Percentiles rank a stretch among this genome's conserved stretches.
Evolutionary conservation across 2,113 vertebrate species (phyloP).

Genomic region (Tylochromis polylepis): DNA sequence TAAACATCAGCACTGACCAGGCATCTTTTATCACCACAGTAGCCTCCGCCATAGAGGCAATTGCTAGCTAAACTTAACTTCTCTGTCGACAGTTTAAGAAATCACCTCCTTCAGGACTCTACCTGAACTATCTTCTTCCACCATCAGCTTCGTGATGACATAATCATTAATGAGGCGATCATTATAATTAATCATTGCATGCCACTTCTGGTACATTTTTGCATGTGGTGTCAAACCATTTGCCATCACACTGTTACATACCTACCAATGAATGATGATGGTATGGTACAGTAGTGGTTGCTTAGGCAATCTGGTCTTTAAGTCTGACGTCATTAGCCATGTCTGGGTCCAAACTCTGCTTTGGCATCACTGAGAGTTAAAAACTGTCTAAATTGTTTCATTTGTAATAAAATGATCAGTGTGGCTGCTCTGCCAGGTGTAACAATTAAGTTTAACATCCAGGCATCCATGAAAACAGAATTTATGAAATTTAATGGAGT

Average conservation of each 20-base stretch:
- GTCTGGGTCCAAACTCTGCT: too few species aligned
- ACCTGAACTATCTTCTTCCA: not conserved
- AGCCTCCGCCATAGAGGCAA: not conserved
- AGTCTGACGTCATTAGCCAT: too few species aligned
- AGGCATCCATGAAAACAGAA: too few species aligned
- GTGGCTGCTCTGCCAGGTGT: too few species aligned
- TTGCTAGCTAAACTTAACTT: not conserved
- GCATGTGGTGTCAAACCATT: not conserved
- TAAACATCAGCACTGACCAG: not conserved
- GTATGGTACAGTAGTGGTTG: not conserved
- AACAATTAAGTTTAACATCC: too few species aligned
- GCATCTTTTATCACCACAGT: not conserved
- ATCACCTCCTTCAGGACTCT: not conserved
- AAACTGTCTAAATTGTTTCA: too few species aligned
- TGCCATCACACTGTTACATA: not conserved
- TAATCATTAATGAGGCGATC: not conserved
- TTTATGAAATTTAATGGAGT: too few species aligned
- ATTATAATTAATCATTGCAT: not conserved
- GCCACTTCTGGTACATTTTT: not conserved
- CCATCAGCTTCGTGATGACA: not conserved
- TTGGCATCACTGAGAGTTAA: too few species aligned
- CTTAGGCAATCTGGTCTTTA: too few species aligned
- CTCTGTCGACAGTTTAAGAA: not conserved
- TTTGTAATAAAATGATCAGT: too few species aligned
- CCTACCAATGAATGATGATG: not conserved